These are phyloP conservation scores for Peribatodes rhomboidaria DNA, from an alignment of 2,888 invertebrate species.

Conservation along the genomic window DNA sequence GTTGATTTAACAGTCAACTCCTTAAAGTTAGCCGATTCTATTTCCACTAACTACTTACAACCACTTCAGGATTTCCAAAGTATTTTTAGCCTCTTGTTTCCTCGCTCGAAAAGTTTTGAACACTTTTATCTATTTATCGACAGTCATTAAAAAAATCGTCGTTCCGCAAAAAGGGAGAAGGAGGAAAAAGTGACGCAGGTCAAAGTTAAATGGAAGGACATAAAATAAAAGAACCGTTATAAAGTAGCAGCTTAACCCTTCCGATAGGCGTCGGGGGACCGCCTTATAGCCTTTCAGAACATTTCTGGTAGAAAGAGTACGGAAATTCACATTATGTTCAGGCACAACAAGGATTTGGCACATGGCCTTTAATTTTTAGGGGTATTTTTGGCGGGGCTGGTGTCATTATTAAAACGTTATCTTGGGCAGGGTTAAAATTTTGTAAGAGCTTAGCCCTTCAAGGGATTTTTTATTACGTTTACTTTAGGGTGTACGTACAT, in stretches of 20 bases:
- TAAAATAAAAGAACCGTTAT: constrained; percentile 49
- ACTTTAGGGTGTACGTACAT: too few species aligned
- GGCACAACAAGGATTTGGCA: constrained; percentile 22
- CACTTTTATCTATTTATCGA: constrained; percentile 18
- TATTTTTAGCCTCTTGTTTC: neutral
- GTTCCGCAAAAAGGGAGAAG: constrained; percentile 16
- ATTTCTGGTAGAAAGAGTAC: constrained; percentile 40
- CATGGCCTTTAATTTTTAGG: constrained; percentile 35
- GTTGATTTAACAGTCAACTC: too few species aligned
- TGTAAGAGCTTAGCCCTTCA: neutral
- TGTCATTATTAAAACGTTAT: constrained; percentile 9
- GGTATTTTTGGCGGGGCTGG: constrained; percentile 25
- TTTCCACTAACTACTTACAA: too few species aligned
- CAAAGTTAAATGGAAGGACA: constrained; percentile 39
- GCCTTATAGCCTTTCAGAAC: constrained; percentile 44
- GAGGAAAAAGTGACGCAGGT: constrained; percentile 38
- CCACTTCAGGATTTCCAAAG: too few species aligned
- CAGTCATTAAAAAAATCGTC: constrained; percentile 28
- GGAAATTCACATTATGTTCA: constrained; percentile 30
- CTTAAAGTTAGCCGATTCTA: too few species aligned
- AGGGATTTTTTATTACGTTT: neutral
- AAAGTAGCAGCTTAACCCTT: constrained; percentile 55
- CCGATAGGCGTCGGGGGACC: constrained; percentile 52
- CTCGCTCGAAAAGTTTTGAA: constrained; percentile 3
- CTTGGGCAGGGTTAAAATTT: constrained; percentile 1